phyloP scores from a whole-genome alignment of 2,113 vertebrate species.

The Oreocharis arfaki region DNA sequence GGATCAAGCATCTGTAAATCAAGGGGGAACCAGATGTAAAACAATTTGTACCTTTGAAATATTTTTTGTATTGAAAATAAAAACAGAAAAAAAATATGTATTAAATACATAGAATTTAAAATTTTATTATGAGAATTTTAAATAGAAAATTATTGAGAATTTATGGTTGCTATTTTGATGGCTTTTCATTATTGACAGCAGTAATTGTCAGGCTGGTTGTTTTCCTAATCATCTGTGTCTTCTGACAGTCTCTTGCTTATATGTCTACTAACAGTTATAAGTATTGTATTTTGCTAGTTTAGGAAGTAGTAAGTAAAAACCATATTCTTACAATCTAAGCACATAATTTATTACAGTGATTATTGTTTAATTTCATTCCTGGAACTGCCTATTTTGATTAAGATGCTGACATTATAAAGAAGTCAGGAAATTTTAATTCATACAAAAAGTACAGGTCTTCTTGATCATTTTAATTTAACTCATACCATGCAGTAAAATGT shows the following conservation, averaged over 20 bases:
- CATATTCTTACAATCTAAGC: background rate
- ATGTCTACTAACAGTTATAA: background rate
- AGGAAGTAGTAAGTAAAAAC: background rate
- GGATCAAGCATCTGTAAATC: slow-evolving; percentile 10
- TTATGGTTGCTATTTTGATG: background rate
- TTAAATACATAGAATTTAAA: background rate
- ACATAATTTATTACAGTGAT: background rate
- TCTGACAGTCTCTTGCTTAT: background rate
- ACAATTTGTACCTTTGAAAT: background rate
- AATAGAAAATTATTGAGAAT: slow-evolving; percentile 16
- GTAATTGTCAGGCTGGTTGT: background rate
- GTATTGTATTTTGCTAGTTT: background rate
- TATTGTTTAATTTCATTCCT: slow-evolving; percentile 4
- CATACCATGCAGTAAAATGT: background rate
- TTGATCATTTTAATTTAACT: slow-evolving; percentile 15
- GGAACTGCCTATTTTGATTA: background rate
- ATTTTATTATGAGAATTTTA: background rate
- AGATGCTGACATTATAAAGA: background rate
- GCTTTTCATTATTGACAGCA: background rate
- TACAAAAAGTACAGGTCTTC: background rate
- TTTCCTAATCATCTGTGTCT: background rate
- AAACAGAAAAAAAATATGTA: background rate
- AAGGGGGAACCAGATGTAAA: background rate
- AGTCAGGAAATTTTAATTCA: slow-evolving; percentile 18
- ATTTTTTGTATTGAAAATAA: background rate